A percentile compares a stretch with the other conserved stretches of the same genome.
These are phyloP conservation scores for Odocoileus hemionus DNA, from an alignment of 2,113 vertebrate species.

Conservation along the genomic window DNA sequence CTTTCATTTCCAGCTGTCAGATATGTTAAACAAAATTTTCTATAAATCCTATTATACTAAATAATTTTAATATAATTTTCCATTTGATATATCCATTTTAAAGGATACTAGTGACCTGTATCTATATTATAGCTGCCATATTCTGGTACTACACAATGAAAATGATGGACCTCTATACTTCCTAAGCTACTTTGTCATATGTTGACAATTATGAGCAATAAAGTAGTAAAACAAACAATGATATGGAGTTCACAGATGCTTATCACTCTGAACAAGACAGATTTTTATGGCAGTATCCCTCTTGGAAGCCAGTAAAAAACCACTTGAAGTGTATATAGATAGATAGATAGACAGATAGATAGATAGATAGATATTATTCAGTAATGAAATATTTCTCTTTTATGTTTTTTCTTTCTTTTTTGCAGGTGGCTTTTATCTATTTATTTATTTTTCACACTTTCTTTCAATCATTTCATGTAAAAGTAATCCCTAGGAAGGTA, in stretches of 20 bases:
- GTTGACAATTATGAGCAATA: constrained; percentile 53
- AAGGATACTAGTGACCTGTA: not conserved
- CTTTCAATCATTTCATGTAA: constrained; percentile 26
- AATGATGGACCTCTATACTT: not conserved
- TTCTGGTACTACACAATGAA: not conserved
- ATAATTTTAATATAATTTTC: not conserved
- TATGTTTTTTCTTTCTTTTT: too few relatives aligned
- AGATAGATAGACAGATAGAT: not conserved
- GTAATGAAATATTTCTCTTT: constrained; percentile 26
- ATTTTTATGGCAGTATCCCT: constrained; percentile 44
- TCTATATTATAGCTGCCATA: not conserved
- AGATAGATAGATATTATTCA: not conserved
- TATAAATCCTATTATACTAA: not conserved
- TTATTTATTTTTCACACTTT: too few relatives aligned
- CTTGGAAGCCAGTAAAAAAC: constrained; percentile 46
- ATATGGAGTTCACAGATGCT: constrained; percentile 53
- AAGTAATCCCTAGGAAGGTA: constrained; percentile 17
- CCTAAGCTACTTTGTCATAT: constrained; percentile 43
- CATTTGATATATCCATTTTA: not conserved
- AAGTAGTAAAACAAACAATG: constrained; percentile 36
- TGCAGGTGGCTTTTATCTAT: too few relatives aligned
- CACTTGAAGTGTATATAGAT: constrained; percentile 32
- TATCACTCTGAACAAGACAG: constrained; percentile 62
- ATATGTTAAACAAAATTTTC: not conserved
- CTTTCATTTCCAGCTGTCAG: not conserved